Conservation (phyloP, 1,140 invertebrate genomes). For the Neodiprion fabricii region DNA sequence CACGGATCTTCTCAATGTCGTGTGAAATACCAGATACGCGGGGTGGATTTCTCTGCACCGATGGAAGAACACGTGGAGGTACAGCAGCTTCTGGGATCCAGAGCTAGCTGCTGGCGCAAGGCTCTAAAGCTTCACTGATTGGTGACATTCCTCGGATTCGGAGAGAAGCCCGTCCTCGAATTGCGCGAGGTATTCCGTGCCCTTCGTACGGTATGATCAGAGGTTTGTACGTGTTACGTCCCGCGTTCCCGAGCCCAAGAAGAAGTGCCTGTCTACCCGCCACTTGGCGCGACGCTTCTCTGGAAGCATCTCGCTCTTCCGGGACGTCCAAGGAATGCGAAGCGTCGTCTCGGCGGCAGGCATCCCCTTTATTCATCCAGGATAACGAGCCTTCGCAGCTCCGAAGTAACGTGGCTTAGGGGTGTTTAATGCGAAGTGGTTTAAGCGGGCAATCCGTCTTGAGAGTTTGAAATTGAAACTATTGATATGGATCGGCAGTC, state of each 20-base stretch:
- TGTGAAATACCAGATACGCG: background rate
- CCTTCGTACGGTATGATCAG: background rate
- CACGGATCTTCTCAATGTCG: no score
- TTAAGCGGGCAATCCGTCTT: no score
- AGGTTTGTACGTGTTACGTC: background rate
- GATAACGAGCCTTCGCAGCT: conserved; percentile 39
- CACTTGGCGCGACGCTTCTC: background rate
- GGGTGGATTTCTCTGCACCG: background rate
- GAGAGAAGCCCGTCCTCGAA: background rate
- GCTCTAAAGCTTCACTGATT: background rate
- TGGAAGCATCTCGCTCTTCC: background rate
- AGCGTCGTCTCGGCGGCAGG: conserved; percentile 38
- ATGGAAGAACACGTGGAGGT: no score
- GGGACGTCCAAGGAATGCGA: background rate
- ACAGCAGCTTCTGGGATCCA: no score
- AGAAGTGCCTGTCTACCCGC: background rate
- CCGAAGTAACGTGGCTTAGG: conserved; percentile 53
- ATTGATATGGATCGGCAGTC: no score
- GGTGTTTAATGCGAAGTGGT: conserved; percentile 16
- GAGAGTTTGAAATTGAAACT: no score
- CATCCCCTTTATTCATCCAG: conserved; percentile 8
- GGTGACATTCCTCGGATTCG: background rate
- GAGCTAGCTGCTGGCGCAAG: no score
- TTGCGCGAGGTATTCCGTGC: background rate
- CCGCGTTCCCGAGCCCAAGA: background rate